phyloP scores from a whole-genome alignment of 2,113 vertebrate species.

The Ochotona princeps region DNA sequence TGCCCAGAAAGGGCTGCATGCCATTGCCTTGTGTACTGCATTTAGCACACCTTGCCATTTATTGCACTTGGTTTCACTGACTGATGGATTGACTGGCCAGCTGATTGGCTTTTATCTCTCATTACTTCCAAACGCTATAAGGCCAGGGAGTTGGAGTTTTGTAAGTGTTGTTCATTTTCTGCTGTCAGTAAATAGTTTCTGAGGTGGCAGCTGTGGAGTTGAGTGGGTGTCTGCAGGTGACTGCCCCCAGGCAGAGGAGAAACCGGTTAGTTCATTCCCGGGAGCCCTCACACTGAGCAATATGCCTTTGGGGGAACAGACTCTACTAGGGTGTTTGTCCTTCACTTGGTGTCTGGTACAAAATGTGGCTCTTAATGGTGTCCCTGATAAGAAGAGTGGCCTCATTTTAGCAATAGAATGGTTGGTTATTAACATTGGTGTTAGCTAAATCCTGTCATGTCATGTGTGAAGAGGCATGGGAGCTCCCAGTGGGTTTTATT shows the following conservation, averaged over 20 bases:
- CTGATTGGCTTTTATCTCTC: background rate
- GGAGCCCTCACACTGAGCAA: background rate
- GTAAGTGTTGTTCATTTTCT: background rate
- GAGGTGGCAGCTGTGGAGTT: background rate
- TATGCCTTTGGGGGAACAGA: background rate
- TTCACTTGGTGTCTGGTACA: background rate
- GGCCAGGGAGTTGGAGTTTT: no score
- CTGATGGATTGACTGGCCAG: no score
- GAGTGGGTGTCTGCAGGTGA: background rate
- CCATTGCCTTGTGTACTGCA: background rate
- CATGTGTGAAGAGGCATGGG: background rate
- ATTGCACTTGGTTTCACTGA: background rate
- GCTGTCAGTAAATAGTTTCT: background rate
- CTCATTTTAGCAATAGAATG: background rate
- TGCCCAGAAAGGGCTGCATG: background rate
- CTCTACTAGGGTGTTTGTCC: background rate
- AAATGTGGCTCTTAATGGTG: background rate
- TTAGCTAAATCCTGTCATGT: background rate
- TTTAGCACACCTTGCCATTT: background rate
- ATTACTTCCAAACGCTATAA: background rate
- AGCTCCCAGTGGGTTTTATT: slow-evolving; percentile 1
- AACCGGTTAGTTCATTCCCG: background rate
- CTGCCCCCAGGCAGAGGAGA: background rate
- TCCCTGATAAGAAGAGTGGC: background rate
- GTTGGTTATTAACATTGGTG: background rate